Base-by-base conservation (phyloP, 2,888 invertebrate species). In the Nysson spinosus region DNA sequence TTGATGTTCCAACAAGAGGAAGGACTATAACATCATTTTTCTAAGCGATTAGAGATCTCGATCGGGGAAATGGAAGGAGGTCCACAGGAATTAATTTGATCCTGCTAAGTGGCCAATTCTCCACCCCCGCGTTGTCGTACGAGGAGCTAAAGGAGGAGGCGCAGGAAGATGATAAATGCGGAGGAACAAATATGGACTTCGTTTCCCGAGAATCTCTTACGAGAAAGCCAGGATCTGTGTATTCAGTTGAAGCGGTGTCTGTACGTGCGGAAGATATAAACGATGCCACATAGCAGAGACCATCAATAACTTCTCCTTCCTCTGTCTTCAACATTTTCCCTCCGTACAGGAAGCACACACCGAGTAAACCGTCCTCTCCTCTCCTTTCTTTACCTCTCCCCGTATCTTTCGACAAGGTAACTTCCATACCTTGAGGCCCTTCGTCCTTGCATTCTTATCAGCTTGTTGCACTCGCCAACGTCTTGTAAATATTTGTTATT, bases 251-350 rank as follows among this genome's bases (percentile, higher is more conserved):
- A 72, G 69, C 54, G 77, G 66, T 64, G 75, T 69, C 66, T 70
- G 69, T 78, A 81, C 82, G 81, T 74, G 80, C 77, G 77, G 75
- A 78, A 80, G 79, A 82, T 82, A 83, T 82, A 83, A 83, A 82
- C 81, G 82, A 81, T 69, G 74, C 71, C 57, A 70, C 72, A 63
- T 70, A 72, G 69, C 75, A 74, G 65, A 61, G 73, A 78, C 77
- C 83, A 83, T 83, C 83, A 81, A 83, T 83, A 83, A 83, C 81
- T 77, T 71, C 66, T 69, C 67, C 63, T 68, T 57, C 62, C 57
- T 66, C 55, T 32, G 57, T 66, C 55, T 56, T 35, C 30, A 35
- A 44, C 22, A 50, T 63, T 46, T 63, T 54, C 56, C 57, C 46
- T 49, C 56, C 56, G 65, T 66, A 65, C 65, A 47, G 66, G 57